Evolutionary conservation across 2,797 vertebrate genomes (phyloP).

Genomic region (Protosalanx chinensis): DNA sequence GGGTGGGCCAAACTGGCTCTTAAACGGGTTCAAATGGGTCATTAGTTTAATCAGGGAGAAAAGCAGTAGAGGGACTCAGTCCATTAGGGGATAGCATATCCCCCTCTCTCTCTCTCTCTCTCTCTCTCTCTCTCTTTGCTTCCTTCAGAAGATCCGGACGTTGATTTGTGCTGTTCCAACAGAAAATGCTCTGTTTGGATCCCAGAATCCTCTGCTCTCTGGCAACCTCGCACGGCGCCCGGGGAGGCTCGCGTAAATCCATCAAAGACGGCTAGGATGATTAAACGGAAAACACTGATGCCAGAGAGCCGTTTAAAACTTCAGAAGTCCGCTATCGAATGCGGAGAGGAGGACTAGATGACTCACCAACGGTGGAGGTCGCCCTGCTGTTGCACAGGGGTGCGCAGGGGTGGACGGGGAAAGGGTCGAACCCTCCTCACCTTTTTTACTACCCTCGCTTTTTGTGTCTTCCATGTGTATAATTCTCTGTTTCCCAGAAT

Average conservation of each 20-base stretch:
- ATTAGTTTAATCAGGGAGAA: slow-evolving; percentile 43
- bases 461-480: no score
- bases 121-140: neutral
- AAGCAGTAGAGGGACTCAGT: slow-evolving; percentile 24
- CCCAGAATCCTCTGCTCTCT: neutral
- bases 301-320: slow-evolving; percentile 4
- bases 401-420: no score
- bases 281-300: slow-evolving; percentile 7
- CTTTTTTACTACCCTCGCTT: no score
- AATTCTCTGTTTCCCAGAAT: no score
- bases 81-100: slow-evolving; percentile 15
- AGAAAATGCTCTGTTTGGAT: slow-evolving; percentile 8
- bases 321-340: neutral
- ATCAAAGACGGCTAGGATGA: slow-evolving; percentile 5
- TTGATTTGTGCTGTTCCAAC: slow-evolving; percentile 29
- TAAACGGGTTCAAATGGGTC: slow-evolving; percentile 33
- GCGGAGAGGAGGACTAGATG: neutral
- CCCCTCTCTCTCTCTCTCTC: neutral
- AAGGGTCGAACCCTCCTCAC: no score
- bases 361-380: neutral
- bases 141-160: slow-evolving; percentile 11
- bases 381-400: neutral
- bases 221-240: neutral
- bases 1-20: slow-evolving; percentile 14
- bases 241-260: neutral